phyloP scores from a whole-genome alignment of 1,140 invertebrate species.

The Pteromalus puparum region DNA sequence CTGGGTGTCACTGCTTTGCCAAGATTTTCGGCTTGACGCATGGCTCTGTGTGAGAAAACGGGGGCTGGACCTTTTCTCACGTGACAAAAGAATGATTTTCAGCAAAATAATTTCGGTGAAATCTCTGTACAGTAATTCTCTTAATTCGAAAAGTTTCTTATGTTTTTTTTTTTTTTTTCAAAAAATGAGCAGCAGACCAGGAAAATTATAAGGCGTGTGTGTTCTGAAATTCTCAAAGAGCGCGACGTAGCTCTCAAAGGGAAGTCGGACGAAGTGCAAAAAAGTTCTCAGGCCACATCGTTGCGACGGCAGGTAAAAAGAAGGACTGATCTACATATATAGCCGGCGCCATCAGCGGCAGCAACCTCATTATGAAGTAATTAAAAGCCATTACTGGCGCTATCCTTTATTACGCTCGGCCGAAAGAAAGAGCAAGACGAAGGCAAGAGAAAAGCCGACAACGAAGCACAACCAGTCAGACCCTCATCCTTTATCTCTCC shows the following conservation, averaged over 20 bases:
- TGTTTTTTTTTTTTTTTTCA: too few relatives aligned
- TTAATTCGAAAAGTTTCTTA: too few relatives aligned
- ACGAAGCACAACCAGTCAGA: conserved; percentile 67
- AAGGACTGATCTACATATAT: conserved; percentile 46
- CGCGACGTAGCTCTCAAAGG: background rate
- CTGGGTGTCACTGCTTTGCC: background rate
- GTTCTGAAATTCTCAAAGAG: background rate
- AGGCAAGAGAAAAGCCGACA: conserved; percentile 65
- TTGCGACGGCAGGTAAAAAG: conserved; percentile 35
- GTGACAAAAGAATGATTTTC: background rate
- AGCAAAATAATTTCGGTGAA: background rate
- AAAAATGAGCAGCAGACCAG: background rate
- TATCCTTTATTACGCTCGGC: conserved; percentile 70
- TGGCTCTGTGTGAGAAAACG: background rate
- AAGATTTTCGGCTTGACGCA: background rate
- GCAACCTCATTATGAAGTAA: conserved; percentile 75
- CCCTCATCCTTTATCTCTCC: conserved; percentile 67
- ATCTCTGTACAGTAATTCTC: too few relatives aligned
- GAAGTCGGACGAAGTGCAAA: conserved; percentile 44
- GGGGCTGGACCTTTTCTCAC: background rate
- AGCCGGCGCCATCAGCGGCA: conserved; percentile 65
- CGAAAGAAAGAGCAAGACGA: conserved; percentile 51
- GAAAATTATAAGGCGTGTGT: conserved; percentile 5
- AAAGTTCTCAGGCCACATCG: conserved; percentile 29
- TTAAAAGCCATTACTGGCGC: conserved; percentile 76